Conservation (phyloP, 2,888 invertebrate species). For the Cryptocheilus praepositus region DNA sequence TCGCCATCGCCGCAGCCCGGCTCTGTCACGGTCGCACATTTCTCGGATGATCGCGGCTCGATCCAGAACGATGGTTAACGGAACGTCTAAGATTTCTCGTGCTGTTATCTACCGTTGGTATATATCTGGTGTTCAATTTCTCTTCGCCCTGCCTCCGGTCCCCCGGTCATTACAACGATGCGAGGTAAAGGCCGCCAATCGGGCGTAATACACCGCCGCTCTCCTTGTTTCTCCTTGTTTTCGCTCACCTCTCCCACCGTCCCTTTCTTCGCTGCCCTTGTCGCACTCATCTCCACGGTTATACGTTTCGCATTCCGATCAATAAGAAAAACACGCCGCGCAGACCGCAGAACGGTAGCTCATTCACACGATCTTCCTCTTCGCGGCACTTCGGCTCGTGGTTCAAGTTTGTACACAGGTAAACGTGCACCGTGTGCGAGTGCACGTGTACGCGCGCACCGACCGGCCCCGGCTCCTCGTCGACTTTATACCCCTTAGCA, state of each 20-base stretch:
- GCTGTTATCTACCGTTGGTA: constrained; percentile 50
- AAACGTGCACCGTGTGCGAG: constrained; percentile 2
- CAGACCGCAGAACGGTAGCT: constrained; percentile 68
- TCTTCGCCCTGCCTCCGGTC: constrained; percentile 30
- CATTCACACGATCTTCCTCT: constrained; percentile 64
- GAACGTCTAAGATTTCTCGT: constrained; percentile 51
- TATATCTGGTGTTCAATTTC: constrained; percentile 57
- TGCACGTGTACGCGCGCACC: neutral
- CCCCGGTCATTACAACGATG: neutral
- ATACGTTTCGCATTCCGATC: constrained; percentile 60
- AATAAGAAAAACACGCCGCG: constrained; percentile 57
- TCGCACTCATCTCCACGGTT: neutral
- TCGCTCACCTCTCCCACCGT: constrained; percentile 15
- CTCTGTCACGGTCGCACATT: constrained; percentile 53
- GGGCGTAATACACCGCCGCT: constrained; percentile 3
- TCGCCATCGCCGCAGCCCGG: constrained; percentile 25
- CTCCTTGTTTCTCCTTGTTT: constrained; percentile 13
- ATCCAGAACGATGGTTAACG: constrained; percentile 56
- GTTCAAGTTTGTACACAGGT: neutral
- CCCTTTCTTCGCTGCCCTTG: neutral
- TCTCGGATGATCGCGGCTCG: constrained; percentile 51
- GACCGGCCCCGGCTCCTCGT: constrained; percentile 16
- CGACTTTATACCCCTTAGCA: constrained; percentile 36
- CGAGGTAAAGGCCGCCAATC: constrained; percentile 2
- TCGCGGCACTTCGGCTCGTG: constrained; percentile 29